Evolutionary conservation across 2,113 vertebrate species (phyloP).

Genomic region (Numida meleagris): DNA sequence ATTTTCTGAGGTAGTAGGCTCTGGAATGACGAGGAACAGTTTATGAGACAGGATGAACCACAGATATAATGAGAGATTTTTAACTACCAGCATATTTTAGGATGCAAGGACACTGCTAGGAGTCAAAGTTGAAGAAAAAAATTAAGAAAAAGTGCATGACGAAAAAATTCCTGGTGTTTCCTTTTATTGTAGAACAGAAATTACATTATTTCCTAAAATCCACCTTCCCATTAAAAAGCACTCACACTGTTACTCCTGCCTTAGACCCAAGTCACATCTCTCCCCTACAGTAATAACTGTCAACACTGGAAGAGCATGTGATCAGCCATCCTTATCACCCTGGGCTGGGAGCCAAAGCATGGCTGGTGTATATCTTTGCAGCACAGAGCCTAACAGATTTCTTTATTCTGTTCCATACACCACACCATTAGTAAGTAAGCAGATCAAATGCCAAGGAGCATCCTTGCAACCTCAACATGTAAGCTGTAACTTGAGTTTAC

Average conservation of each 20-base stretch:
- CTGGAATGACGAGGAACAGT: neutral
- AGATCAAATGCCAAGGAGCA: neutral
- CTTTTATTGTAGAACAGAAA: neutral
- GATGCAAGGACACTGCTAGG: neutral
- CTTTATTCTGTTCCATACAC: neutral
- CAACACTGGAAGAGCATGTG: neutral
- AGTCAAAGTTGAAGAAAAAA: neutral
- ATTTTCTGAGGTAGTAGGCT: neutral
- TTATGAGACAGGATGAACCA: neutral
- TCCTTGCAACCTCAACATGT: neutral
- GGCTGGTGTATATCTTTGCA: neutral
- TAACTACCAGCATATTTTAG: neutral
- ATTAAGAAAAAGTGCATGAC: neutral
- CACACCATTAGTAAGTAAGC: neutral
- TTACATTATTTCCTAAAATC: neutral
- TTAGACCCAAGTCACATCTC: slow-evolving; percentile 27
- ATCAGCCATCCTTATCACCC: slow-evolving; percentile 30
- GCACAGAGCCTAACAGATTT: neutral
- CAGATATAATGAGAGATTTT: neutral
- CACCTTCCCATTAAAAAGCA: neutral
- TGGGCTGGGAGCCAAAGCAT: slow-evolving; percentile 26
- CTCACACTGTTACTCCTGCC: neutral
- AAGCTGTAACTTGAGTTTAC: neutral
- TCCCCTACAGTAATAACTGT: slow-evolving; percentile 27
- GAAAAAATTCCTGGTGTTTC: neutral